These are phyloP conservation scores for Sinodicranocentrus sp. DNA, from an alignment of 2,888 invertebrate genomes.

Conservation along the genomic window DNA sequence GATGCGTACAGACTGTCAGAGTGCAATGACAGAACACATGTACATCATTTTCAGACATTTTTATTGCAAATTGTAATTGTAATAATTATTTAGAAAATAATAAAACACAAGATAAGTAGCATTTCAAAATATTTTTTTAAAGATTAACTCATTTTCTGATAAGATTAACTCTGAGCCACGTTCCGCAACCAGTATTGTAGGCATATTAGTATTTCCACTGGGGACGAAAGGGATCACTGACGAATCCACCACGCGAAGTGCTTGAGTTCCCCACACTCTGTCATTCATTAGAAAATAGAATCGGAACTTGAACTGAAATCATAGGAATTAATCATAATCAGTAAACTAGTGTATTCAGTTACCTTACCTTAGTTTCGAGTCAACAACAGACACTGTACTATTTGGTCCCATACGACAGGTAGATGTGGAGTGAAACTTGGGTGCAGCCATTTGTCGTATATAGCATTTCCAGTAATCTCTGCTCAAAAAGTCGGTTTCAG, in stretches of 20 bases:
- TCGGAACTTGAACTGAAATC: too few species aligned
- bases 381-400: slow-evolving; percentile 53
- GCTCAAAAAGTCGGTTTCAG: slow-evolving; percentile 25
- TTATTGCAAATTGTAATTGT: too few species aligned
- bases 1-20: too few species aligned
- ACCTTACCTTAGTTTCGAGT: slow-evolving; percentile 59
- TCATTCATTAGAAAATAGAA: neutral
- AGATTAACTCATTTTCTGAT: too few species aligned
- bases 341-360: too few species aligned
- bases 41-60: too few species aligned
- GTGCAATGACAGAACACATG: too few species aligned
- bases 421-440: slow-evolving; percentile 55
- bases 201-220: slow-evolving; percentile 62
- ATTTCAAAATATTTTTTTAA: too few species aligned
- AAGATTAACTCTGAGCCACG: slow-evolving; percentile 52
- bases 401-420: slow-evolving; percentile 69
- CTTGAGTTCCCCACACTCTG: slow-evolving; percentile 59
- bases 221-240: slow-evolving; percentile 58
- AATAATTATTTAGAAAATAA: too few species aligned
- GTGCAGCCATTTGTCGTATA: slow-evolving; percentile 24
- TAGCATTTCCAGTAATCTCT: slow-evolving; percentile 63
- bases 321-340: too few species aligned
- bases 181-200: slow-evolving; percentile 54
- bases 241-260: slow-evolving; percentile 59
- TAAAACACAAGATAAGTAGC: too few species aligned